Base-by-base conservation (phyloP, 2,797 vertebrate species). In the Hipposideros larvatus region DNA sequence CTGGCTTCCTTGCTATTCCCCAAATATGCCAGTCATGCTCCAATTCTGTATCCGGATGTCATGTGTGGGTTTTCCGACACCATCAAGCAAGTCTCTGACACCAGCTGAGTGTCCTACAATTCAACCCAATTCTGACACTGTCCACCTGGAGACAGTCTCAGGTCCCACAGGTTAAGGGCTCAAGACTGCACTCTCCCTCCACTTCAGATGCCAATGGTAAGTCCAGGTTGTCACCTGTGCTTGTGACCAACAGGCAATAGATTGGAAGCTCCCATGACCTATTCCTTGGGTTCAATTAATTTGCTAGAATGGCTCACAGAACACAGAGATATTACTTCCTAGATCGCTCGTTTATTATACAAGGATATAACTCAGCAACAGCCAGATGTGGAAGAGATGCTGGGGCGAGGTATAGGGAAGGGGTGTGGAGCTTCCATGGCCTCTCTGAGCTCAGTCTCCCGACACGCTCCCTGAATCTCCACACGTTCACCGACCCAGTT, bases 381-480 rank as follows among this genome's bases (percentile, higher is more conserved):
- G 46, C 5, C 87, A 51, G 70, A 21, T 21, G 7, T 19, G 41
- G n/a, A n/a, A 21, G n/a, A 34, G 87, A 11, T 1, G 6, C 22
- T 0, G 13, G 34, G 11, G 53, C 28, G 1, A n/a, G 53, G 77
- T 0, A 18, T 9, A 26, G 41, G 83, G 41, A 11, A 65, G 41
- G 28, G 37, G 26, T 0, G 5, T 11, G 15, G 48, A 31, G 24
- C 24, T 10, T 19, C 63, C 37, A 1, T 0, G 37, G 2, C 51
- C 78, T 26, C 41, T 18, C 43, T 3, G 5, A 41, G 43, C 1
- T 31, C 4, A 1, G 65, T 11, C 34, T 66, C n/a, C 57, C 2
- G 37, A 61, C 4, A 4, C 7, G 14, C 18, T 11, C 37, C 13
- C 3, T 31, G 11, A 26, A 11, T 46, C 77, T 75, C 65, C 70